A percentile compares a stretch with the other conserved stretches of the same genome.
These are phyloP conservation scores for Asobara japonica DNA, from an alignment of 1,140 invertebrate genomes.

Conservation along the genomic window DNA sequence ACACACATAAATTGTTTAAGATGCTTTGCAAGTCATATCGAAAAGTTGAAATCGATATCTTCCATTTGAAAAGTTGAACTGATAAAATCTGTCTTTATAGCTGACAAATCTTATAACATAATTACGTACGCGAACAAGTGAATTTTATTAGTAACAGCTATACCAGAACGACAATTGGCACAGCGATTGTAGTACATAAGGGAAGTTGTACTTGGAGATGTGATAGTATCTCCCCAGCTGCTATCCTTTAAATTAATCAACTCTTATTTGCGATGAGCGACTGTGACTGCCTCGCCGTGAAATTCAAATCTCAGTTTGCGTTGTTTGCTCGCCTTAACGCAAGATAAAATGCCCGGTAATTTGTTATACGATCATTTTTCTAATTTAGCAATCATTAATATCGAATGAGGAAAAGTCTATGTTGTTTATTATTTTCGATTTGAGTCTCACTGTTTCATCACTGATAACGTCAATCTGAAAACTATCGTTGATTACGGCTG, in stretches of 20 bases:
- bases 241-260: conserved; percentile 16
- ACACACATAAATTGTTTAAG: too few species aligned
- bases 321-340: not conserved
- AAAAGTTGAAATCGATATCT: too few species aligned
- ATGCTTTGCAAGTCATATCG: too few species aligned
- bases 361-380: not conserved
- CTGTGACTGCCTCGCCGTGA: not conserved
- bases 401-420: not conserved
- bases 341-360: not conserved
- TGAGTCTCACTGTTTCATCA: not conserved
- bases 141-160: not conserved
- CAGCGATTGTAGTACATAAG: conserved; percentile 3
- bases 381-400: not conserved
- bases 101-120: not conserved
- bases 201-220: not conserved
- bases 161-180: not conserved
- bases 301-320: not conserved
- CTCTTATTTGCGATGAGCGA: not conserved
- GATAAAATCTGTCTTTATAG: not conserved
- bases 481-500: not conserved
- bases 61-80: too few species aligned
- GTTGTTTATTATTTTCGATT: not conserved
- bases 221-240: not conserved
- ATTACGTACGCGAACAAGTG: not conserved
- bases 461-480: not conserved